Percentiles rank a stretch among this genome's conserved stretches.
These are phyloP conservation scores for Cromileptes altivelis DNA, from an alignment of 2,113 vertebrate species.

Conservation along the genomic window DNA sequence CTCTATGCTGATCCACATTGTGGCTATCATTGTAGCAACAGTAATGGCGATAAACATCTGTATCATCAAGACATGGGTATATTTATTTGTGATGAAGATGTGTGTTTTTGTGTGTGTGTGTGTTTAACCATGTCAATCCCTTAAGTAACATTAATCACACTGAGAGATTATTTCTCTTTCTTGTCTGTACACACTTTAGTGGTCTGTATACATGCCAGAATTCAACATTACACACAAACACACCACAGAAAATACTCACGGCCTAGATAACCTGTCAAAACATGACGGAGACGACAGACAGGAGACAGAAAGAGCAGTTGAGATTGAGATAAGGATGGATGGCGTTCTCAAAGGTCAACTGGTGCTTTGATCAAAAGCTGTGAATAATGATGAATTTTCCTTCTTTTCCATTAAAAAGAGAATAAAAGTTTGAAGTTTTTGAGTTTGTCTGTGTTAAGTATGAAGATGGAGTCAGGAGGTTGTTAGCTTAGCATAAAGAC, in stretches of 20 bases:
- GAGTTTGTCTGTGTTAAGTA: neutral
- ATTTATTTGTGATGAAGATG: constrained; percentile 4
- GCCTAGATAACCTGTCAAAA: constrained; percentile 69
- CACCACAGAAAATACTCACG: constrained; percentile 66
- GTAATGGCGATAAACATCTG: constrained; percentile 11
- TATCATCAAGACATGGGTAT: neutral
- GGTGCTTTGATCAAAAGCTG: neutral
- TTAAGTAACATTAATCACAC: constrained; percentile 14
- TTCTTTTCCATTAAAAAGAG: neutral
- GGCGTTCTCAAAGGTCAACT: neutral
- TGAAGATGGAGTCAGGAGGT: too few species aligned
- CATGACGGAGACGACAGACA: constrained; percentile 30
- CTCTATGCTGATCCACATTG: neutral
- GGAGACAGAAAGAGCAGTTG: constrained; percentile 22
- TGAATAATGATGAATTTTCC: neutral
- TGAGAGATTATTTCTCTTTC: neutral
- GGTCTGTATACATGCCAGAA: constrained; percentile 29
- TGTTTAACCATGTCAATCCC: neutral
- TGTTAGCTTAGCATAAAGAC: too few species aligned
- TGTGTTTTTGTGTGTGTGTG: constrained; percentile 10
- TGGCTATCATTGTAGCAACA: neutral
- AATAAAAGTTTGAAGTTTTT: too few species aligned
- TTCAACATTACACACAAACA: neutral
- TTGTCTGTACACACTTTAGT: constrained; percentile 3
- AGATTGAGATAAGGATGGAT: constrained; percentile 8